These are phyloP conservation scores for Danio albolineatus DNA, from an alignment of 2,797 vertebrate genomes.

Conservation along the genomic window DNA sequence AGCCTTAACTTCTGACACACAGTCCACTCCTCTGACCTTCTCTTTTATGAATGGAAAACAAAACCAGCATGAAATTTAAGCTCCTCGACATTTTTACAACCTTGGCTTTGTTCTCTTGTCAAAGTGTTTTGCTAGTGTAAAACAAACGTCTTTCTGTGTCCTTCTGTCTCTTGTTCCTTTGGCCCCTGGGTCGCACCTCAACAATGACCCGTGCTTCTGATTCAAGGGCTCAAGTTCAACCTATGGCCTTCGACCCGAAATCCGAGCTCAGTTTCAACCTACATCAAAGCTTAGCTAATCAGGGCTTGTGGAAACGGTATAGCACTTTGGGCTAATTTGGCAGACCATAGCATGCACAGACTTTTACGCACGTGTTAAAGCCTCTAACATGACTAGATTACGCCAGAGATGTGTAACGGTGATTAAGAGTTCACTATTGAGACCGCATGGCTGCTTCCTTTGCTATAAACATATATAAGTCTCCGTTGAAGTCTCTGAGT, in stretches of 20 bases:
- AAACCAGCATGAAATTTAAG: slow-evolving; percentile 52
- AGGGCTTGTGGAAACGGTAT: slow-evolving; percentile 50
- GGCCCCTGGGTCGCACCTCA: slow-evolving; percentile 46
- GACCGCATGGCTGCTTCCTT: slow-evolving; percentile 44
- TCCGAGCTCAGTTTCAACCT: slow-evolving; percentile 33
- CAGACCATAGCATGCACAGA: not conserved
- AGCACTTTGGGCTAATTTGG: slow-evolving; percentile 49
- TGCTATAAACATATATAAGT: slow-evolving; percentile 5
- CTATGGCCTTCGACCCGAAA: slow-evolving; percentile 52
- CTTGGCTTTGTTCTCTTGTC: slow-evolving; percentile 57
- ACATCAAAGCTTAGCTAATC: slow-evolving; percentile 60
- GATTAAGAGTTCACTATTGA: slow-evolving; percentile 43
- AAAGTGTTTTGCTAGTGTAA: slow-evolving; percentile 54
- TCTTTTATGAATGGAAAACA: slow-evolving; percentile 52
- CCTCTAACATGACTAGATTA: slow-evolving; percentile 45
- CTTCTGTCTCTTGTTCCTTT: slow-evolving; percentile 4
- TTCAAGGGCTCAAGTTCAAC: slow-evolving; percentile 55
- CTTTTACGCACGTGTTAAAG: slow-evolving; percentile 36
- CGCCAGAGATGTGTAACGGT: slow-evolving; percentile 50
- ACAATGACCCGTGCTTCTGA: slow-evolving; percentile 49
- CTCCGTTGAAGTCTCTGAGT: slow-evolving; percentile 24
- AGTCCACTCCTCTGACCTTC: slow-evolving; percentile 35
- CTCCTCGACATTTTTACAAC: slow-evolving; percentile 52
- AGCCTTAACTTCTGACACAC: slow-evolving; percentile 20
- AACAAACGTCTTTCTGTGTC: slow-evolving; percentile 52